Evolutionary conservation across 2,888 invertebrate genomes (phyloP).

Genomic region (Lobophora halterata): DNA sequence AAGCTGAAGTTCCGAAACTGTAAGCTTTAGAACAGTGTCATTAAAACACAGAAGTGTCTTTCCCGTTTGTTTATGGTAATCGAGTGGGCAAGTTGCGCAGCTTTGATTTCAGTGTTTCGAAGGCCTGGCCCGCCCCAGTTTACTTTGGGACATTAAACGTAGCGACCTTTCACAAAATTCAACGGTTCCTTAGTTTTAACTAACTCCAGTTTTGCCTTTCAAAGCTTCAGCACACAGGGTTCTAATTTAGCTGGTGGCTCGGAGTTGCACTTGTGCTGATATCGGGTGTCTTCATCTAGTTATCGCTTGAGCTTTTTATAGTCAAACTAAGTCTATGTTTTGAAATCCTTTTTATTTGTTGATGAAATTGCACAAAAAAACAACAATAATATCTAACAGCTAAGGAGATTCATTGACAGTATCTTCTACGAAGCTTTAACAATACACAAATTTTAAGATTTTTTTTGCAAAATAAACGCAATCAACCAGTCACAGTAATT

Average conservation of each 20-base stretch:
- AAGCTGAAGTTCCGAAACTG: constrained; percentile 28
- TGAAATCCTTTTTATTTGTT: too few species aligned
- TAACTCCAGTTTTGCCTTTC: constrained; percentile 53
- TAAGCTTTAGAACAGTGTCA: constrained; percentile 66
- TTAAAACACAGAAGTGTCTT: constrained; percentile 70
- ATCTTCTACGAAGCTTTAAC: constrained; percentile 53
- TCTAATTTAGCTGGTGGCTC: constrained; percentile 26
- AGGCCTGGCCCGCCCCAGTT: constrained; percentile 59
- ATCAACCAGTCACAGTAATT: constrained; percentile 40
- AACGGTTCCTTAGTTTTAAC: constrained; percentile 54
- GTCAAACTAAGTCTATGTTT: constrained; percentile 25
- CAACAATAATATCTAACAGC: constrained; percentile 55
- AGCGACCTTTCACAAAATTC: constrained; percentile 62
- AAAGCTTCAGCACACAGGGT: constrained; percentile 36
- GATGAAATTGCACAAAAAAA: too few species aligned
- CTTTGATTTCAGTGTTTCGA: constrained; percentile 61
- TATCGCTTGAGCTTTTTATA: constrained; percentile 38
- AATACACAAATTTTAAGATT: constrained; percentile 69
- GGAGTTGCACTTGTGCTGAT: constrained; percentile 37
- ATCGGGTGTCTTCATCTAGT: constrained; percentile 45
- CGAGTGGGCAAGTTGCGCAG: constrained; percentile 70
- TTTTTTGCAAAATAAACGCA: constrained; percentile 61
- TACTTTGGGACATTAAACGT: constrained; percentile 59
- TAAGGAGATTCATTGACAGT: constrained; percentile 54
- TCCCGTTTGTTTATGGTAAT: constrained; percentile 77